These are phyloP conservation scores for Brachymystax lenok DNA, from an alignment of 2,797 vertebrate species.

Conservation along the genomic window DNA sequence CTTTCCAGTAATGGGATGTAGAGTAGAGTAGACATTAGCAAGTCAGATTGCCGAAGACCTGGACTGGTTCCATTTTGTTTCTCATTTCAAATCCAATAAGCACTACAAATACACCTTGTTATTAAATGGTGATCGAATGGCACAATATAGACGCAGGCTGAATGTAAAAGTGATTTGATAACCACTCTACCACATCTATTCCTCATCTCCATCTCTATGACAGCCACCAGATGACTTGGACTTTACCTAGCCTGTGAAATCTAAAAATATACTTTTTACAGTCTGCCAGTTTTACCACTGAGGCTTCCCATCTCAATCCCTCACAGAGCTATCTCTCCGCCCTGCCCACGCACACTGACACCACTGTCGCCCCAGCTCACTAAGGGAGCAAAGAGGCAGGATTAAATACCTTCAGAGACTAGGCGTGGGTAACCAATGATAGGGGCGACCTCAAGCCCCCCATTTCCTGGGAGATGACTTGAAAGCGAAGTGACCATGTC, in stretches of 20 bases:
- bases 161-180: background rate
- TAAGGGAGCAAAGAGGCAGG: slow-evolving; percentile 2
- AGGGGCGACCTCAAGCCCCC: slow-evolving; percentile 1
- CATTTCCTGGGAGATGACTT: background rate
- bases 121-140: background rate
- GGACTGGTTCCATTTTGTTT: background rate
- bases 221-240: slow-evolving; percentile 37
- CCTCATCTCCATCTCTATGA: slow-evolving; percentile 43
- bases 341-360: slow-evolving; percentile 1
- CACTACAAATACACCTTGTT: background rate
- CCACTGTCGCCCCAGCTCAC: background rate
- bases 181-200: background rate
- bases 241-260: slow-evolving; percentile 32
- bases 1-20: slow-evolving; percentile 33
- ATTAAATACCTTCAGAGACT: slow-evolving; percentile 6
- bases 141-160: background rate
- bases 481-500: slow-evolving; percentile 12
- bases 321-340: background rate
- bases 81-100: slow-evolving; percentile 27
- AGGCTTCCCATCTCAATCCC: background rate
- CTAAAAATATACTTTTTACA: slow-evolving; percentile 37
- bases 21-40: slow-evolving; percentile 6
- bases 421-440: slow-evolving; percentile 1
- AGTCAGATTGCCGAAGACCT: background rate
- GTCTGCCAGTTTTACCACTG: background rate